These are phyloP conservation scores for Otus scops DNA, from an alignment of 2,797 vertebrate genomes.

Conservation along the genomic window DNA sequence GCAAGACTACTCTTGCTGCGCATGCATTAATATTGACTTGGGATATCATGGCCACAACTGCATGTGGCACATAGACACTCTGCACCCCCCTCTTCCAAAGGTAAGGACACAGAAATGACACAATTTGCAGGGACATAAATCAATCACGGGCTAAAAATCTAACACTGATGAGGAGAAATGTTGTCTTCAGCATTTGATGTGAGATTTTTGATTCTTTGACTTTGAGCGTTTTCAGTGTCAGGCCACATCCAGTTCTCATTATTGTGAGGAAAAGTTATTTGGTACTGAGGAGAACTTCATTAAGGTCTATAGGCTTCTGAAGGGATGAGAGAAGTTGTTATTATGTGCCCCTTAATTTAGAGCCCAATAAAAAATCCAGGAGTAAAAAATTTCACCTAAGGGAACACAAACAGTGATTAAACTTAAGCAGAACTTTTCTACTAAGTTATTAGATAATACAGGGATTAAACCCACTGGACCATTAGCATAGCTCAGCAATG, in stretches of 20 bases:
- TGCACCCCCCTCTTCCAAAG: neutral
- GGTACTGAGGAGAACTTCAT: neutral
- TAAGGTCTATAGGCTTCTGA: neutral
- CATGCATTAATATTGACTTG: neutral
- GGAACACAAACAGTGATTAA: neutral
- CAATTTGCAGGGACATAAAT: neutral
- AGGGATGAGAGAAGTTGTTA: neutral
- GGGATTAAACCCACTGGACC: neutral
- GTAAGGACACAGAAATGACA: neutral
- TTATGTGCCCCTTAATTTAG: neutral
- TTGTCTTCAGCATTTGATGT: neutral
- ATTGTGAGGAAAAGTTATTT: neutral
- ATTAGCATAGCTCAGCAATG: neutral
- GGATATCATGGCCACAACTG: neutral
- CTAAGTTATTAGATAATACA: neutral
- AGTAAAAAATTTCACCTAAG: neutral
- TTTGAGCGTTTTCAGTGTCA: neutral
- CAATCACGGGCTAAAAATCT: neutral
- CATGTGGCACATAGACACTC: fast-evolving
- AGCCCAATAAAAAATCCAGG: neutral
- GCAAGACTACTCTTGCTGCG: neutral
- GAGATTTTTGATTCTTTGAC: neutral
- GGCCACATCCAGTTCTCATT: neutral
- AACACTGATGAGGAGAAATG: fast-evolving
- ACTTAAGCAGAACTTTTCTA: neutral